Evolutionary conservation across 2,113 vertebrate species (phyloP).

Genomic region (Nibea albiflora): DNA sequence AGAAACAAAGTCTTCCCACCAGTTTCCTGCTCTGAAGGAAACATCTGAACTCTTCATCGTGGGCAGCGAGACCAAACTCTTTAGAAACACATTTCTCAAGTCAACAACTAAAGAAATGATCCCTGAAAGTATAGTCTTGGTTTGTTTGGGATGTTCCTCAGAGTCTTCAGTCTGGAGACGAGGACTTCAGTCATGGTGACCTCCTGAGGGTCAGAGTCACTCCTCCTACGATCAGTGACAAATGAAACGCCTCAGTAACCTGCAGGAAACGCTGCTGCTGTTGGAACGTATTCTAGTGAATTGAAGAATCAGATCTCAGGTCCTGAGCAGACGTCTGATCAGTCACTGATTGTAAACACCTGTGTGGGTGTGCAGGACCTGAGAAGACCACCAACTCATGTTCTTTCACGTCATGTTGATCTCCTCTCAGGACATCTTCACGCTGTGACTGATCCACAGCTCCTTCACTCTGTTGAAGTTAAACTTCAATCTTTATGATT

Average conservation of each 20-base stretch:
- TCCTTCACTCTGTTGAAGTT: too few relatives aligned
- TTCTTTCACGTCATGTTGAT: too few relatives aligned
- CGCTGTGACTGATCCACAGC: too few relatives aligned
- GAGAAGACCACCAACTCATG: too few relatives aligned
- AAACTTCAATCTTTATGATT: too few relatives aligned
- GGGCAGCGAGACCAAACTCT: conserved; percentile 51
- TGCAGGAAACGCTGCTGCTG: background rate
- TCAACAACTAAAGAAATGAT: conserved; percentile 67
- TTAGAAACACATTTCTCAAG: conserved; percentile 60
- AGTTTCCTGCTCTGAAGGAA: conserved; percentile 61
- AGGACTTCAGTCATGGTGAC: background rate
- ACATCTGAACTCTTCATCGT: conserved; percentile 49
- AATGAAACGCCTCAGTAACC: background rate
- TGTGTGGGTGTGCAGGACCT: too few relatives aligned
- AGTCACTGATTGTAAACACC: too few relatives aligned
- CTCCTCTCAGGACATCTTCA: too few relatives aligned
- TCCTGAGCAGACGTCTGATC: too few relatives aligned
- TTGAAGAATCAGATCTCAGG: too few relatives aligned
- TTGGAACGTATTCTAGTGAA: too few relatives aligned
- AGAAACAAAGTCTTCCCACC: conserved; percentile 30
- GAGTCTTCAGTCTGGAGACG: background rate
- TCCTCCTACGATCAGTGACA: background rate
- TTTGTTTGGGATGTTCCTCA: background rate
- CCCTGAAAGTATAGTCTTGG: conserved; percentile 64
- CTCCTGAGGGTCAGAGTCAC: background rate